These are phyloP conservation scores for Melanotaenia nigrans DNA, from an alignment of 2,797 vertebrate species.

Conservation along the genomic window DNA sequence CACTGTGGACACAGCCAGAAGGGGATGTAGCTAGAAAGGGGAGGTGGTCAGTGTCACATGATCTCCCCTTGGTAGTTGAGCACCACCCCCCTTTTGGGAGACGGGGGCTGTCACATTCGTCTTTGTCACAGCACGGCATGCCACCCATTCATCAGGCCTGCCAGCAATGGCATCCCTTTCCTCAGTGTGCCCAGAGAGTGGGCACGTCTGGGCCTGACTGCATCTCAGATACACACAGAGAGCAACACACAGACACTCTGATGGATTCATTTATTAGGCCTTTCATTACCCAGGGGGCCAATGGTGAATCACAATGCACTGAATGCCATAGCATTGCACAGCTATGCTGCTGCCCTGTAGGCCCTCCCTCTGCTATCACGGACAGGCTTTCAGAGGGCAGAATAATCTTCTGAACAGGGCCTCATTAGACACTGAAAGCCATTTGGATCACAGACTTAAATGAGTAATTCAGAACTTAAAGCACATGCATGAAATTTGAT, in stretches of 20 bases:
- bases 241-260: slow-evolving; percentile 83
- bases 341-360: slow-evolving; percentile 73
- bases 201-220: slow-evolving; percentile 81
- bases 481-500: slow-evolving; percentile 28
- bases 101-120: slow-evolving; percentile 85
- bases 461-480: slow-evolving; percentile 48
- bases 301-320: slow-evolving; percentile 83
- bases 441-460: slow-evolving; percentile 54
- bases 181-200: slow-evolving; percentile 81
- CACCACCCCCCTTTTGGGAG: slow-evolving; percentile 76
- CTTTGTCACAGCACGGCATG: slow-evolving; percentile 84
- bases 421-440: slow-evolving; percentile 57
- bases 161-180: slow-evolving; percentile 83
- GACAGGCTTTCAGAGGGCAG: slow-evolving; percentile 64
- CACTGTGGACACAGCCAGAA: slow-evolving; percentile 53
- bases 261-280: slow-evolving; percentile 88
- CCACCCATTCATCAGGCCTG: slow-evolving; percentile 88
- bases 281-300: slow-evolving; percentile 85
- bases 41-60: slow-evolving; percentile 71
- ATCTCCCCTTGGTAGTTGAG: slow-evolving; percentile 71
- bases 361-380: slow-evolving; percentile 57
- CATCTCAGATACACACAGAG: slow-evolving; percentile 82
- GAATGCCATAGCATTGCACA: slow-evolving; percentile 76
- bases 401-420: slow-evolving; percentile 46
- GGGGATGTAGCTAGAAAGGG: slow-evolving; percentile 58